These are phyloP conservation scores for Crotophaga sulcirostris DNA, from an alignment of 2,113 vertebrate species.

Conservation along the genomic window DNA sequence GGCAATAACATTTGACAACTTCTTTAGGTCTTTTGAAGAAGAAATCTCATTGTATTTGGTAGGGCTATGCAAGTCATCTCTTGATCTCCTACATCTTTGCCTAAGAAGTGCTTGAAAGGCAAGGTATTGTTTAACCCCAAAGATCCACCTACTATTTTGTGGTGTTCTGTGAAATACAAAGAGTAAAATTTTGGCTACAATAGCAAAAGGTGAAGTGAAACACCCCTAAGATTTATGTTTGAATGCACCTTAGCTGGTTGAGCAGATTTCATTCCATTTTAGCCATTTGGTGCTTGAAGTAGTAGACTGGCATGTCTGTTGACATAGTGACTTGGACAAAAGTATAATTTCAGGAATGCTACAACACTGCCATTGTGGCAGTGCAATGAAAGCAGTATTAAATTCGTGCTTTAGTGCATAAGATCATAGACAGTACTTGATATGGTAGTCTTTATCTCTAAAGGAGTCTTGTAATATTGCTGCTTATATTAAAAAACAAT, in stretches of 20 bases:
- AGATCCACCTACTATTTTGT: background rate
- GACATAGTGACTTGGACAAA: background rate
- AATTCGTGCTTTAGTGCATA: background rate
- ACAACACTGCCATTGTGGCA: background rate
- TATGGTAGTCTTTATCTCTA: background rate
- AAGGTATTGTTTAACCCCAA: background rate
- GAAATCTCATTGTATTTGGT: background rate
- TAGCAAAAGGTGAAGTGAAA: background rate
- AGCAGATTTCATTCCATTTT: background rate
- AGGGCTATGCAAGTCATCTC: background rate
- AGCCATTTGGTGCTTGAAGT: background rate
- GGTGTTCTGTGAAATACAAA: background rate
- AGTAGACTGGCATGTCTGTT: background rate
- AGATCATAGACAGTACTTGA: background rate
- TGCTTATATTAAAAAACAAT: background rate
- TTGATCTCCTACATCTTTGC: background rate
- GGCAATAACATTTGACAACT: background rate
- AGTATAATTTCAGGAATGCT: slow-evolving; percentile 23
- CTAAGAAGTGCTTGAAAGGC: background rate
- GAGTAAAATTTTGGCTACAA: background rate
- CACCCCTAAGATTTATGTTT: background rate
- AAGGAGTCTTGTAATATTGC: background rate
- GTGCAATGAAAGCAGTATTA: background rate
- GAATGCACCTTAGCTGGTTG: background rate
- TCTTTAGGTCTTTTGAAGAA: background rate